Evolutionary conservation across 2,797 vertebrate species (phyloP).

Genomic region (Cossypha dichroa): DNA sequence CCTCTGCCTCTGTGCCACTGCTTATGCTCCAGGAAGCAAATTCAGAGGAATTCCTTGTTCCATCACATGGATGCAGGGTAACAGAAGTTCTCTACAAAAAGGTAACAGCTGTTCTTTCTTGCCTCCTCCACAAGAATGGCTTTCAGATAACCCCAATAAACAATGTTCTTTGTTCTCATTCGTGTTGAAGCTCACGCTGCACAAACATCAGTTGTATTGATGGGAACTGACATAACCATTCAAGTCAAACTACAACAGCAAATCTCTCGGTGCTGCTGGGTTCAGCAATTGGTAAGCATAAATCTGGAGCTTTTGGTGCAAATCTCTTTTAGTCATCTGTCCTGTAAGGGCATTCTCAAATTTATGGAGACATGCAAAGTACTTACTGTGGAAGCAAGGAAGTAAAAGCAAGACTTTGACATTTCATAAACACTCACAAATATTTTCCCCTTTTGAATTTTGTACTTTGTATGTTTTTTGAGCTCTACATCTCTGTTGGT

Average conservation of each 20-base stretch:
- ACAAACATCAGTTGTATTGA: background rate
- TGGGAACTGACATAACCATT: constrained; percentile 15
- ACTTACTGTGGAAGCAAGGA: background rate
- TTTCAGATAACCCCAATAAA: background rate
- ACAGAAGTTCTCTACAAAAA: background rate
- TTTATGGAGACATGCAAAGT: background rate
- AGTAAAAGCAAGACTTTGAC: background rate
- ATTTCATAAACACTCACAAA: background rate
- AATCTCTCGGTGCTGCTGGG: constrained; percentile 2
- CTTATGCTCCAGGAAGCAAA: background rate
- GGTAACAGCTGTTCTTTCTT: background rate
- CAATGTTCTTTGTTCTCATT: background rate
- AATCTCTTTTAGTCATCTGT: background rate
- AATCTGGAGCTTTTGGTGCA: constrained; percentile 14
- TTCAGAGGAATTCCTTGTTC: background rate
- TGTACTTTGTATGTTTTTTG: background rate
- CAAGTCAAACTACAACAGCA: background rate
- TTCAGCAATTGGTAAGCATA: background rate
- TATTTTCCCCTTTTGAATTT: background rate
- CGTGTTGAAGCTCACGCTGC: background rate
- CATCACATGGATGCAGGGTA: background rate
- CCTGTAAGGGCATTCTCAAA: background rate
- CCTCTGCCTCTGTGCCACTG: background rate
- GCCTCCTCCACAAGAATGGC: background rate
- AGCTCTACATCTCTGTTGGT: background rate